phyloP scores from a whole-genome alignment of 2,888 invertebrate species.

The Bombylius discolor region DNA sequence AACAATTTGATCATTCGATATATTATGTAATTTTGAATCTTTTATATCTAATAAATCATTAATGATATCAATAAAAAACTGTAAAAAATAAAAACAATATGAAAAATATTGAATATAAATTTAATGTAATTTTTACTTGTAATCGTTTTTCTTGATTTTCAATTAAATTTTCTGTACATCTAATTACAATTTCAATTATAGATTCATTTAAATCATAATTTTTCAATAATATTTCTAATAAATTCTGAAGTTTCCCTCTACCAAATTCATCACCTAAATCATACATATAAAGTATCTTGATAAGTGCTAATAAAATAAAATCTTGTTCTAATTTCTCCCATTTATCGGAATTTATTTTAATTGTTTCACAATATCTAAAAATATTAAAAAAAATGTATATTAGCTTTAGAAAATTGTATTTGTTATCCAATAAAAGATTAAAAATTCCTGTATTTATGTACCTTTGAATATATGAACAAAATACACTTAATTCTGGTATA shows the following conservation, averaged over 20 bases:
- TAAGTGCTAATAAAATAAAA: constrained; percentile 45
- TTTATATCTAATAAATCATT: constrained; percentile 46
- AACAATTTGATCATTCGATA: constrained; percentile 28
- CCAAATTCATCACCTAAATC: constrained; percentile 56
- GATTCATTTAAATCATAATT: constrained; percentile 35
- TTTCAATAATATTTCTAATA: constrained; percentile 42
- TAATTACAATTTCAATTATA: constrained; percentile 33
- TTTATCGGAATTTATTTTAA: constrained; percentile 28
- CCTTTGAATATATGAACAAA: constrained; percentile 58
- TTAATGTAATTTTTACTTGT: constrained; percentile 16
- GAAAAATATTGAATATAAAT: too few species aligned
- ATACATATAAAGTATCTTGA: constrained; percentile 42
- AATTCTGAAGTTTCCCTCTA: constrained; percentile 38
- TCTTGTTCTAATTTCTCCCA: constrained; percentile 39
- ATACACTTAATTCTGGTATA: constrained; percentile 55
- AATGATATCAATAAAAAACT: constrained; percentile 44
- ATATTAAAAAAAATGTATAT: background rate
- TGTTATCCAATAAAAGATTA: too few species aligned
- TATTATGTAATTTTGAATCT: constrained; percentile 31
- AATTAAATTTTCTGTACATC: constrained; percentile 35
- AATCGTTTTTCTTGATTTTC: constrained; percentile 37
- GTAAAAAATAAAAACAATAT: constrained; percentile 24
- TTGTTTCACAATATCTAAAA: constrained; percentile 25
- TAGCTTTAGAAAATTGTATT: too few species aligned
- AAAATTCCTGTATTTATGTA: constrained; percentile 35